Evolutionary conservation across 2,797 vertebrate genomes (phyloP), one percentile per base, ranked within the genome.

Genomic region (Gymnothorax reevesii): DNA sequence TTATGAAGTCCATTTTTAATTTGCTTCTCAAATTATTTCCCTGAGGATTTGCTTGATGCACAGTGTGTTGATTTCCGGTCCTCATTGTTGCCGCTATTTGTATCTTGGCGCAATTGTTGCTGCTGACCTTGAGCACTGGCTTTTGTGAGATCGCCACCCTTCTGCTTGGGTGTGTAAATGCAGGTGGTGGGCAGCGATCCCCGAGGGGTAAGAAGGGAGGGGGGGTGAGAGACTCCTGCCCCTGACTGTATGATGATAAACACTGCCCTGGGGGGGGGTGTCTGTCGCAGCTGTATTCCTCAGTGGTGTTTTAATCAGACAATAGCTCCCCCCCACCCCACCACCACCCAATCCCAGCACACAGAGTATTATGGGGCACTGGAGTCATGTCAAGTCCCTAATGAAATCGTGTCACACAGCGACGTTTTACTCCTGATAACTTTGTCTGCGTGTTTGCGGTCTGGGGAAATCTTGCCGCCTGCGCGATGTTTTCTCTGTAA

Each of bases 161-260:
- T 94, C 95, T 93, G 94, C 92, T 95, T 93, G 96, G 95, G 94
- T 96, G 94, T 94, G 95, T 94, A 92, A 93, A 90, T 88, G 87
- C 90, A 91, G 33, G 93, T 94, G 75, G 22, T 7, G 15, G 49
- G 93, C 92, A 91, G 93, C 86, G 90, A 91, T 92, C 91, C 95
- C 94, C 94, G 94, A 89, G 95, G 94, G 95, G 95, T 83, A 86
- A 85, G 7, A 9, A 9, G 27, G 73, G 59, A 20, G 80, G 27
- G 85, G 90, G 92, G 94, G 91, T 91, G 86, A 83, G 94, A 91
- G 92, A 93, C 17, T 73, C 90, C 90, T 84, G 83, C 88, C 90
- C 94, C 90, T n/a, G 91, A 96, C 95, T 95, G 93, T 91, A 94
- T 92, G 92, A 94, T 96, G 95, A 96, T 96, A 96, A 96, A 95